phyloP scores from a whole-genome alignment of 2,797 vertebrate genomes.

The Craterocephalus amniculus region DNA sequence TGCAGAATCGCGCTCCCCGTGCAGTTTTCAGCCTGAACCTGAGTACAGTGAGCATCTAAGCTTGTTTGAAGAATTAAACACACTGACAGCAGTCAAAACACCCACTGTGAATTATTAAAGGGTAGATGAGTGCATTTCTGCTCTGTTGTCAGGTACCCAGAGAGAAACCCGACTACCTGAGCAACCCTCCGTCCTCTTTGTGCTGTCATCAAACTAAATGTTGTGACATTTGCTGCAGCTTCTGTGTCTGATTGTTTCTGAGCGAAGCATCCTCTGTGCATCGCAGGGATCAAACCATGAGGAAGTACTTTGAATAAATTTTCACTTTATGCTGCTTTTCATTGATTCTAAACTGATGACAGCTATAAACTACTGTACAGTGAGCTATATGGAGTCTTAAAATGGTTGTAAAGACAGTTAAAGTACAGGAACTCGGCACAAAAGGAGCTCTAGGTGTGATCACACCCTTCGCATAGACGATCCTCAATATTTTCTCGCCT shows the following conservation, averaged over 20 bases:
- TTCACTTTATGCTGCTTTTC: background rate
- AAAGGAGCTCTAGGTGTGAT: slow-evolving; percentile 25
- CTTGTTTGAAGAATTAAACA: slow-evolving; percentile 7
- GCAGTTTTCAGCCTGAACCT: background rate
- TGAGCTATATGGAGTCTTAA: background rate
- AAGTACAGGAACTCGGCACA: background rate
- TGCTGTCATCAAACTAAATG: background rate
- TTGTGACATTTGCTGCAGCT: background rate
- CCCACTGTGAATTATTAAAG: background rate
- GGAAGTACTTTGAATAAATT: background rate
- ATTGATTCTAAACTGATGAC: background rate
- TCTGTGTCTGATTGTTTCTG: background rate
- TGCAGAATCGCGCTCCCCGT: no score
- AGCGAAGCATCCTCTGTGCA: background rate
- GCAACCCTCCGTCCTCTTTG: background rate
- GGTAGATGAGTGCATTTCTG: background rate
- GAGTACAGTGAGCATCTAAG: background rate
- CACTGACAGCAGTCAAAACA: slow-evolving; percentile 2
- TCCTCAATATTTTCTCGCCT: slow-evolving; percentile 16
- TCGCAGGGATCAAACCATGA: background rate
- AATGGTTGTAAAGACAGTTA: background rate
- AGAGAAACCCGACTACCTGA: background rate
- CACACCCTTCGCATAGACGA: slow-evolving; percentile 21
- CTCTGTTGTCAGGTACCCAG: background rate
- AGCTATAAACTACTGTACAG: background rate